Evolutionary conservation across 1,140 invertebrate species (phyloP).

Genomic region (Habropoda laboriosa): DNA sequence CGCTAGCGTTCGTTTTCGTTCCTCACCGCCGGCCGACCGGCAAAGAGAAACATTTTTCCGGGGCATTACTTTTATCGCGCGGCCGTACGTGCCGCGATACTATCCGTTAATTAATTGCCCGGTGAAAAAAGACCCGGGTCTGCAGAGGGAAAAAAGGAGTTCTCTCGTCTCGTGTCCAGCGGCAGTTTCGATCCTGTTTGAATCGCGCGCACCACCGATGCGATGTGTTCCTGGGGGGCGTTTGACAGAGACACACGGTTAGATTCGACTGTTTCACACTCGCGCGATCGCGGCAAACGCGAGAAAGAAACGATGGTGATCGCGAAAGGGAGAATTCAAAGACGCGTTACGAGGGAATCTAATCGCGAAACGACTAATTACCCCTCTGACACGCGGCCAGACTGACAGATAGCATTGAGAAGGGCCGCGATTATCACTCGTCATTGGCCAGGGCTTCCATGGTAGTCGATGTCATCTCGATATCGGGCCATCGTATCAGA

Average conservation of each 20-base stretch:
- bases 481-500: slow-evolving; percentile 67
- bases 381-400: slow-evolving; percentile 23
- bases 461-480: slow-evolving; percentile 68
- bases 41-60: slow-evolving; percentile 65
- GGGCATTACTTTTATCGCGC: slow-evolving; percentile 66
- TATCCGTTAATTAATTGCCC: slow-evolving; percentile 68
- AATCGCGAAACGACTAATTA: slow-evolving; percentile 50
- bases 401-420: slow-evolving; percentile 57
- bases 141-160: too few relatives aligned
- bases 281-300: too few relatives aligned
- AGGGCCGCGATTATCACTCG: slow-evolving; percentile 61
- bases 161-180: slow-evolving; percentile 45
- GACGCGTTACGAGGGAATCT: not conserved
- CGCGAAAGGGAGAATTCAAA: not conserved
- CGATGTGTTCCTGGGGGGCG: too few relatives aligned
- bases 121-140: slow-evolving; percentile 19
- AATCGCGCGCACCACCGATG: too few relatives aligned
- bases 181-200: too few relatives aligned
- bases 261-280: too few relatives aligned
- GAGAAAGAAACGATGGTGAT: too few relatives aligned
- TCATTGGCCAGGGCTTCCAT: slow-evolving; percentile 57
- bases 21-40: slow-evolving; percentile 13
- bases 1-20: not conserved
- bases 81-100: slow-evolving; percentile 62
- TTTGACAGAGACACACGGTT: too few relatives aligned